phyloP scores from a whole-genome alignment of 2,113 vertebrate species.

The Chloebia gouldiae region DNA sequence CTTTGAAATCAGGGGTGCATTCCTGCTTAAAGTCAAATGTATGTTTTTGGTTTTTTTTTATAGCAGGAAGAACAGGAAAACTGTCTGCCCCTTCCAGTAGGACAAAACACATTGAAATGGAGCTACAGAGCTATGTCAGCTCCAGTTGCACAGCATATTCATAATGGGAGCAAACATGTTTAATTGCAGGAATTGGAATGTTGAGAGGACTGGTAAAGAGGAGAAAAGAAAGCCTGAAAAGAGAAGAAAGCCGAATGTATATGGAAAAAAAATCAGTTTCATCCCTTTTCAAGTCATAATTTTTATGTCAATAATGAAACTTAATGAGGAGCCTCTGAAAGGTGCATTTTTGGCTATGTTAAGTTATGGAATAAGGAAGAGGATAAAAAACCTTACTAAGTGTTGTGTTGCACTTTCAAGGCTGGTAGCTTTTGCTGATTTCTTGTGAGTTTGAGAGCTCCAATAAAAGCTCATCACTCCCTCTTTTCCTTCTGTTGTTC shows the following conservation, averaged over 20 bases:
- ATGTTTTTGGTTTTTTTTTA: not conserved
- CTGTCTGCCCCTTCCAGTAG: not conserved
- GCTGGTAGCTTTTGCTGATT: not conserved
- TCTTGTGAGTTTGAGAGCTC: not conserved
- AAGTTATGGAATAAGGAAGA: not conserved
- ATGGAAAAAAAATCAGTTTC: not conserved
- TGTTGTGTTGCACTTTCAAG: not conserved
- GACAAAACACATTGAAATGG: not conserved
- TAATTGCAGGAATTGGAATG: not conserved
- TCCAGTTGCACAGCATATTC: not conserved
- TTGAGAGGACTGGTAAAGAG: not conserved
- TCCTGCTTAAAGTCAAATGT: not conserved
- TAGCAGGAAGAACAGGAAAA: not conserved
- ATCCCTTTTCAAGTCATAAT: not conserved
- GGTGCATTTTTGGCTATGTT: not conserved
- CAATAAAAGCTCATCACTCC: not conserved
- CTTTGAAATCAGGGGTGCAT: not conserved
- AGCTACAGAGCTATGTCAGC: not conserved
- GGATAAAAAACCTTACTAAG: not conserved
- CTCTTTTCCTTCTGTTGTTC: not conserved
- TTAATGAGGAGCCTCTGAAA: not conserved
- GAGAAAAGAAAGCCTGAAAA: not conserved
- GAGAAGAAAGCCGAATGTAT: not conserved
- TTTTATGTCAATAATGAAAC: not conserved
- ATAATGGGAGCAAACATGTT: not conserved